Conservation (phyloP, 2,888 invertebrate genomes). For the Pyralis farinalis region DNA sequence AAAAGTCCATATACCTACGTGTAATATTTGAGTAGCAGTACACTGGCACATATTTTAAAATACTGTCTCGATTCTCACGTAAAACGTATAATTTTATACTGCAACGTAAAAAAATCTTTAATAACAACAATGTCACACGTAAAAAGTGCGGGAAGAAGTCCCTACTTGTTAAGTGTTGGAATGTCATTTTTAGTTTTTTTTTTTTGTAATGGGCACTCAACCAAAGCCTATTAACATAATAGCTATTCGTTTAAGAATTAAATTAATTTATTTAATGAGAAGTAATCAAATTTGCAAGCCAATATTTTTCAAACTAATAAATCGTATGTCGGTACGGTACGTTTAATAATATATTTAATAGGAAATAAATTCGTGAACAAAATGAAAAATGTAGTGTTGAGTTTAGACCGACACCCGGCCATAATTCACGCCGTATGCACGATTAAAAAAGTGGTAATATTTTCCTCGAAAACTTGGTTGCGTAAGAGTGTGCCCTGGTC, state of each 20-base stretch:
- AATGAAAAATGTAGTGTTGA: slow-evolving; percentile 9
- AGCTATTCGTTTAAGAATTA: neutral
- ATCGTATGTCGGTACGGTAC: neutral
- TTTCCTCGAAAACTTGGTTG: neutral
- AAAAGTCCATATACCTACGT: no score
- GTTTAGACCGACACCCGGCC: slow-evolving; percentile 3
- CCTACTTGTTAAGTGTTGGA: no score
- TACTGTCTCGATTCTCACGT: no score
- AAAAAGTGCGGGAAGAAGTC: no score
- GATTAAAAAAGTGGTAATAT: slow-evolving; percentile 6
- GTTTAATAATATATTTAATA: neutral
- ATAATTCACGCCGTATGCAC: slow-evolving; percentile 3
- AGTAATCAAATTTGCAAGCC: slow-evolving; percentile 1
- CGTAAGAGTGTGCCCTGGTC: slow-evolving; percentile 4
- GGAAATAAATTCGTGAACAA: slow-evolving; percentile 2
- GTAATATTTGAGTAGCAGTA: no score
- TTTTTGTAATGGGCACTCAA: no score
- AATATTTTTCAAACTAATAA: neutral
- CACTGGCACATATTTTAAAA: no score
- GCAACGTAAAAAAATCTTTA: no score
- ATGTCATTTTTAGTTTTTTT: no score
- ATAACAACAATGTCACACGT: no score
- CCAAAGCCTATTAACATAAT: no score
- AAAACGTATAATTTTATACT: no score
- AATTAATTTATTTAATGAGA: slow-evolving; percentile 1